phyloP scores from a whole-genome alignment of 2,113 vertebrate species.

The Mungos mungo region DNA sequence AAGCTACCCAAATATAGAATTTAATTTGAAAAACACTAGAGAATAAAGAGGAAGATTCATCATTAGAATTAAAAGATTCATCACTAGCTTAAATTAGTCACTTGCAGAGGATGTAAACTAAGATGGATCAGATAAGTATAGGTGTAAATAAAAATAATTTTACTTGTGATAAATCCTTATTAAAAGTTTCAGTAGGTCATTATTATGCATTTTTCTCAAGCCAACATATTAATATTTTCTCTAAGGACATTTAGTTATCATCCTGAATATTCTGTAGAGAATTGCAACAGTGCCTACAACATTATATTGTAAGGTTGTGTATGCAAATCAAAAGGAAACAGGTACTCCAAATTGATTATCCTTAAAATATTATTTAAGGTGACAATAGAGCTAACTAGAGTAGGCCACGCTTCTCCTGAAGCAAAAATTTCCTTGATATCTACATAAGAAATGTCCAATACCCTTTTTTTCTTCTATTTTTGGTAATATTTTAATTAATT shows the following conservation, averaged over 20 bases:
- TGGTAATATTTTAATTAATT: not conserved
- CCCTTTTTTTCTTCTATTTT: not conserved
- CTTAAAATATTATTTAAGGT: not conserved
- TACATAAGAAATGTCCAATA: not conserved
- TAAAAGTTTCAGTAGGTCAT: not conserved
- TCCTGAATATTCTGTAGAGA: not conserved
- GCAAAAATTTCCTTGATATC: not conserved
- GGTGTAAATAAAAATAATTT: slow-evolving; percentile 32
- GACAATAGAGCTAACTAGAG: not conserved
- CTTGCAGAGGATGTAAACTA: slow-evolving; percentile 18
- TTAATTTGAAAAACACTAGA: slow-evolving; percentile 11
- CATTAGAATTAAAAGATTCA: not conserved
- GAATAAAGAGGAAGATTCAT: not conserved
- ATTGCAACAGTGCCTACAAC: not conserved
- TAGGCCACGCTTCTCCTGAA: not conserved
- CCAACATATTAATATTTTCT: not conserved
- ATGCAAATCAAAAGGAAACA: not conserved
- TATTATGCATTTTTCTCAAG: not conserved
- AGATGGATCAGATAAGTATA: not conserved
- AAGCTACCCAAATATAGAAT: not conserved
- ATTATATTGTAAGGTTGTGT: not conserved
- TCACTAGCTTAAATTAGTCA: not conserved
- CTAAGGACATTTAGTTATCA: not conserved
- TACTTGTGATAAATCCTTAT: not conserved
- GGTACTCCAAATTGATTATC: not conserved